Conservation (phyloP, 2,888 invertebrate species). For the Terebella lapidaria region DNA sequence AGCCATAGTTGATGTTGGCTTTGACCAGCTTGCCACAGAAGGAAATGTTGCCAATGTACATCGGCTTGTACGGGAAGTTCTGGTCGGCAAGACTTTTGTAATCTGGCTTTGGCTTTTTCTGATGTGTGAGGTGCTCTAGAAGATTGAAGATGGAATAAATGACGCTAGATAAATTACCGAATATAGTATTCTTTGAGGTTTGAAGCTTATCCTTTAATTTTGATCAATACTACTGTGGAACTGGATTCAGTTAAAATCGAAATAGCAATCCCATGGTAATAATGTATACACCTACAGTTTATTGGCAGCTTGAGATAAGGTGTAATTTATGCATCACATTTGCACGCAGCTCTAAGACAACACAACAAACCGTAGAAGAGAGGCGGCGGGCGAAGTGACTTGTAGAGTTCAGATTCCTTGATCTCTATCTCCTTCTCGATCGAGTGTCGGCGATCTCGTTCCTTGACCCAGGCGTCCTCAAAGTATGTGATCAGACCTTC, state of each 20-base stretch:
- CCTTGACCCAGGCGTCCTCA: conserved; percentile 48
- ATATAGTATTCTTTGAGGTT: too few species aligned
- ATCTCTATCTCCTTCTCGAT: conserved; percentile 45
- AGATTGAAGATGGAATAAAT: neutral
- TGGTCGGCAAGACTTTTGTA: conserved; percentile 40
- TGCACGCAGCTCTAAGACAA: too few species aligned
- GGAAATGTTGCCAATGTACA: conserved; percentile 43
- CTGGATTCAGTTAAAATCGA: too few species aligned
- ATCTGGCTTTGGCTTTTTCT: conserved; percentile 28
- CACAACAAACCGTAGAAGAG: conserved; percentile 45
- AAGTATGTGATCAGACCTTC: conserved; percentile 48
- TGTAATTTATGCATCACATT: too few species aligned
- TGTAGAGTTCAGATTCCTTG: conserved; percentile 46
- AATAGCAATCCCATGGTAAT: too few species aligned
- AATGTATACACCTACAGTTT: too few species aligned
- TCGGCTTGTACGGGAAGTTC: conserved; percentile 29
- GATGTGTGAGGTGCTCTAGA: conserved; percentile 29
- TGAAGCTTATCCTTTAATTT: too few species aligned
- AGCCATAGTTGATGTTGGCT: conserved; percentile 46
- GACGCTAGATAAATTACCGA: too few species aligned
- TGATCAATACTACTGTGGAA: too few species aligned
- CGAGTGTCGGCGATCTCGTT: conserved; percentile 42
- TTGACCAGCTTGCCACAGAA: conserved; percentile 45
- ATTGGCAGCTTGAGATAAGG: too few species aligned
- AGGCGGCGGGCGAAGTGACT: conserved; percentile 36